These are phyloP conservation scores for Listronotus oregonensis DNA, from an alignment of 1,140 invertebrate species.

Conservation along the genomic window DNA sequence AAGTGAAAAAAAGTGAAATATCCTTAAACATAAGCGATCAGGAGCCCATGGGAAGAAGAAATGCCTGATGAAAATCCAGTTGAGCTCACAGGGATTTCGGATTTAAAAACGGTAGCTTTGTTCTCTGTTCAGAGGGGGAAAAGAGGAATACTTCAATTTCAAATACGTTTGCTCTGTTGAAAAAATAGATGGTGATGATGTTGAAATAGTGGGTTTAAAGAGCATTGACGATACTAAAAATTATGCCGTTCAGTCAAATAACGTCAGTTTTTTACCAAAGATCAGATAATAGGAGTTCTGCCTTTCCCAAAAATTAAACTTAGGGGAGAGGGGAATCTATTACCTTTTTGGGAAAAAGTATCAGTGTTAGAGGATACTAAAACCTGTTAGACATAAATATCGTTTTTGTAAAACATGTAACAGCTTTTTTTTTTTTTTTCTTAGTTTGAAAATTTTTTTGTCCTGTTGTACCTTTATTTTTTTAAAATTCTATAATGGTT, in stretches of 20 bases:
- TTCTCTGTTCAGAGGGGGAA: conserved; percentile 14
- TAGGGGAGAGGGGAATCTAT: conserved; percentile 16
- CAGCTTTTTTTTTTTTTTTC: too few relatives aligned
- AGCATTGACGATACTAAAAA: conserved; percentile 10
- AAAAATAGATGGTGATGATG: conserved; percentile 2
- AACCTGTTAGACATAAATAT: too few relatives aligned
- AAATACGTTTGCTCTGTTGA: conserved; percentile 17
- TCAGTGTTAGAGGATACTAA: conserved; percentile 1
- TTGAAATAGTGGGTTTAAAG: conserved; percentile 7
- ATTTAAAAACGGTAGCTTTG: conserved; percentile 15
- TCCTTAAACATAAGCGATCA: not conserved
- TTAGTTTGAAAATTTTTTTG: too few relatives aligned
- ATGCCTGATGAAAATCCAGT: not conserved
- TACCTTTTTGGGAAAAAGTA: conserved; percentile 11
- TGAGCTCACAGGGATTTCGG: not conserved
- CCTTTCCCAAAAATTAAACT: conserved; percentile 16
- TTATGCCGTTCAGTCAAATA: not conserved
- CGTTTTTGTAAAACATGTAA: too few relatives aligned
- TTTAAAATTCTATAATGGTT: too few relatives aligned
- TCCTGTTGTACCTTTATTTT: too few relatives aligned
- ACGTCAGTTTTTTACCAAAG: not conserved
- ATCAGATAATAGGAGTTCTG: conserved; percentile 20
- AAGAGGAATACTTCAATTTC: conserved; percentile 17
- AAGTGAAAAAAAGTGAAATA: not conserved
- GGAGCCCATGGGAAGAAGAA: conserved; percentile 4